Conservation (phyloP, 1,140 invertebrate genomes). For the Dryas iulia region DNA sequence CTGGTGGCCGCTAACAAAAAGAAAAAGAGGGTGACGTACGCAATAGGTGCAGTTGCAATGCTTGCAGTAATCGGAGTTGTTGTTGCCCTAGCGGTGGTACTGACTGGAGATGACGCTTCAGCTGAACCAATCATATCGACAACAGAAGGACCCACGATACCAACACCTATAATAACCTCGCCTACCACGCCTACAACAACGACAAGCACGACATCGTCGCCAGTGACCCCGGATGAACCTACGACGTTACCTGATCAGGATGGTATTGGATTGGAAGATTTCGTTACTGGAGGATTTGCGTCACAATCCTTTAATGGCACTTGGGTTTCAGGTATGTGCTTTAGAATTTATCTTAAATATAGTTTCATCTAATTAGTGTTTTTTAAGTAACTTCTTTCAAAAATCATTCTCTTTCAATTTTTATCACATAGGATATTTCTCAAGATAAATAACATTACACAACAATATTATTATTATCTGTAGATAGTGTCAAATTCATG, state of each 20-base stretch:
- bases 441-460: too few species aligned
- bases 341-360: too few species aligned
- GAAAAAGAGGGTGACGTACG: slow-evolving; percentile 54
- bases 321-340: slow-evolving; percentile 58
- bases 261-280: slow-evolving; percentile 54
- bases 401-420: too few species aligned
- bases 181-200: slow-evolving; percentile 28
- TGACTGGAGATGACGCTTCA: slow-evolving; percentile 47
- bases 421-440: too few species aligned
- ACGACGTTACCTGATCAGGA: slow-evolving; percentile 19
- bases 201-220: slow-evolving; percentile 30
- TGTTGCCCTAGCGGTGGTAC: slow-evolving; percentile 54
- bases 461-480: too few species aligned
- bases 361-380: too few species aligned
- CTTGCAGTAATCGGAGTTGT: slow-evolving; percentile 52
- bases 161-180: slow-evolving; percentile 19
- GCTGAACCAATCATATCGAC: slow-evolving; percentile 43
- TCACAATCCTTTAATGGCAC: slow-evolving; percentile 54
- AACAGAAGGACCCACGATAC: slow-evolving; percentile 38
- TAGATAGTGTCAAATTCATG: too few species aligned
- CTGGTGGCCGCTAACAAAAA: slow-evolving; percentile 60
- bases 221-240: slow-evolving; percentile 29
- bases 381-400: too few species aligned
- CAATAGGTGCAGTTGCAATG: slow-evolving; percentile 58
- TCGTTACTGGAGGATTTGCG: slow-evolving; percentile 58